phyloP scores from a whole-genome alignment of 2,888 invertebrate genomes.

The Sinhomidia bicolor region DNA sequence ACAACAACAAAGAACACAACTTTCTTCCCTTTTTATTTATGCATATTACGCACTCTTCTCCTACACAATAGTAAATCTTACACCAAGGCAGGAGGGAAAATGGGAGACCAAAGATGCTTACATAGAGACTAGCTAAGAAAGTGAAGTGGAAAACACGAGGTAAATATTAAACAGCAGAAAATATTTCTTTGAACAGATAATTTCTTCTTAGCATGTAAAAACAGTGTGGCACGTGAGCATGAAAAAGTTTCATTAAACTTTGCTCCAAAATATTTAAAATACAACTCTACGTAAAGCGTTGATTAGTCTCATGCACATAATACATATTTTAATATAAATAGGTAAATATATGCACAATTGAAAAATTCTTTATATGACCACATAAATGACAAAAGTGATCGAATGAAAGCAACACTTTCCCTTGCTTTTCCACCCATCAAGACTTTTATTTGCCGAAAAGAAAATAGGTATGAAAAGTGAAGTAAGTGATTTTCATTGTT shows the following conservation, averaged over 20 bases:
- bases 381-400: background rate
- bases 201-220: background rate
- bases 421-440: background rate
- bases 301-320: too few relatives aligned
- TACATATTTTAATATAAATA: too few relatives aligned
- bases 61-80: background rate
- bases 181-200: background rate
- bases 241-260: too few relatives aligned
- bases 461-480: background rate
- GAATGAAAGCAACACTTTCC: background rate
- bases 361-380: background rate
- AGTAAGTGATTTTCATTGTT: slow-evolving; percentile 60
- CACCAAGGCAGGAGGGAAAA: background rate
- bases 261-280: too few relatives aligned
- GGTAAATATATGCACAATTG: too few relatives aligned
- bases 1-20: slow-evolving; percentile 2
- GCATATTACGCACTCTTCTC: background rate
- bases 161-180: slow-evolving; percentile 32
- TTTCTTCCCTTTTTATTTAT: slow-evolving; percentile 34
- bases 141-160: background rate
- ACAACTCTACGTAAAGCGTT: too few relatives aligned
- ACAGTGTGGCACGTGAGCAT: too few relatives aligned
- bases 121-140: background rate
- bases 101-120: background rate
- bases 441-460: slow-evolving; percentile 14